Conservation (phyloP, 2,888 invertebrate genomes). For the Liopterus haemorrhoidalis region DNA sequence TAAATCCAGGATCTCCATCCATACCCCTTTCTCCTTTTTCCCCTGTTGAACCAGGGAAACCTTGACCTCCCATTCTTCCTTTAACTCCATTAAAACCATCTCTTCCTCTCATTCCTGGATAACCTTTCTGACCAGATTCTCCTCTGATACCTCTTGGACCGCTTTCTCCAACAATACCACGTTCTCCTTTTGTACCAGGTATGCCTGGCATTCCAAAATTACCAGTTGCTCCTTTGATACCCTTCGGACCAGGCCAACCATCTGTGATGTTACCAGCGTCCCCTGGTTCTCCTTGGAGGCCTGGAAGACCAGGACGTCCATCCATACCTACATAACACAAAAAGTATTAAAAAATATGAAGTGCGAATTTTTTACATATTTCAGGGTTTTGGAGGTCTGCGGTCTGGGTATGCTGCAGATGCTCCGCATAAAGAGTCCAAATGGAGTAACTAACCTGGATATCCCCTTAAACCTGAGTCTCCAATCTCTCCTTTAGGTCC, state of each 20-base stretch:
- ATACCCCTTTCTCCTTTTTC: conserved; percentile 68
- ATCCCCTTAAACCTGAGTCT: conserved; percentile 45
- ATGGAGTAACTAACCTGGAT: no score
- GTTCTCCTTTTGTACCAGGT: conserved; percentile 48
- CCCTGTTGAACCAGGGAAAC: conserved; percentile 34
- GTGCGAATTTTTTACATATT: conserved; percentile 33
- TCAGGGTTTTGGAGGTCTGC: conserved; percentile 34
- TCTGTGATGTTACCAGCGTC: conserved; percentile 41
- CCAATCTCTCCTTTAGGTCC: conserved; percentile 60
- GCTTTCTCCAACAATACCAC: conserved; percentile 49
- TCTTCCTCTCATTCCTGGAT: conserved; percentile 48
- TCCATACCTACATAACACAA: conserved; percentile 41
- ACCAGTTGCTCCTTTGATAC: conserved; percentile 58
- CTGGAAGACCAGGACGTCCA: conserved; percentile 55
- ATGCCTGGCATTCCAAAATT: conserved; percentile 39
- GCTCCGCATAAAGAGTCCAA: conserved; percentile 35
- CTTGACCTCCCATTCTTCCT: conserved; percentile 41
- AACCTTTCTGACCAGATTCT: conserved; percentile 47
- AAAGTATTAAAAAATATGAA: conserved; percentile 32
- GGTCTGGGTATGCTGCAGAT: no score
- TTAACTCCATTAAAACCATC: conserved; percentile 49
- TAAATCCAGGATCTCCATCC: conserved; percentile 63
- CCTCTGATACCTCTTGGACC: conserved; percentile 50
- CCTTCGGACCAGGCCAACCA: conserved; percentile 51
- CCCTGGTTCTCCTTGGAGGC: conserved; percentile 51